Evolutionary conservation across 2,113 vertebrate genomes (phyloP).

Genomic region (Indicator maculatus): DNA sequence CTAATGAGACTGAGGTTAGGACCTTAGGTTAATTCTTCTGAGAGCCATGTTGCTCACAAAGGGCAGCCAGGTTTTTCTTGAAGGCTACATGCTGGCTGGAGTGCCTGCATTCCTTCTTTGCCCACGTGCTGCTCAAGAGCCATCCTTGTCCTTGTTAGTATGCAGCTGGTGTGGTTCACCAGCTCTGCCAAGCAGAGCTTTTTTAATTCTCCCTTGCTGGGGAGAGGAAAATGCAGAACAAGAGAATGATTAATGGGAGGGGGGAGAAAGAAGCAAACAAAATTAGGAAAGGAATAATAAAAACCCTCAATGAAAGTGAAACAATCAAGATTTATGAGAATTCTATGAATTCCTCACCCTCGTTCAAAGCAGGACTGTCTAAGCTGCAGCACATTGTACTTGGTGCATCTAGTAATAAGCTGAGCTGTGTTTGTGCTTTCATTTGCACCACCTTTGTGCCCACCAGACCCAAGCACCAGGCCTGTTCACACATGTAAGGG

Average conservation of each 20-base stretch:
- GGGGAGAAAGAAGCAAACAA: neutral
- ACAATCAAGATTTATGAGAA: neutral
- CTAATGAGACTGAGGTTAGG: rapidly evolving
- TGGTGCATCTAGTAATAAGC: neutral
- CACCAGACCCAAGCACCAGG: neutral
- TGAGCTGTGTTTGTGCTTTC: neutral
- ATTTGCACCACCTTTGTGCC: neutral
- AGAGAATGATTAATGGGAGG: constrained; percentile 15
- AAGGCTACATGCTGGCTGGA: neutral
- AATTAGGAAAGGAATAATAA: constrained; percentile 7
- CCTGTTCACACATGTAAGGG: neutral
- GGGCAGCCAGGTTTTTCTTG: neutral
- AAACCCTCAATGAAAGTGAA: constrained; percentile 23
- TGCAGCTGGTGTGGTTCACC: neutral
- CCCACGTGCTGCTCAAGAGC: neutral
- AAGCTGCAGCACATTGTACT: neutral
- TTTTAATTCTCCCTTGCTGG: constrained; percentile 5
- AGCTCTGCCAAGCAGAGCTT: constrained; percentile 21
- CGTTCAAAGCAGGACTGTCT: neutral
- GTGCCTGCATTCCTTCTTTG: neutral
- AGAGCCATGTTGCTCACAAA: neutral
- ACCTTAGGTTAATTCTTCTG: neutral
- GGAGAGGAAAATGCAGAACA: constrained; percentile 51
- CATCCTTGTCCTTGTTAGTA: constrained; percentile 7
- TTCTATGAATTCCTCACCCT: neutral